Evolutionary conservation across 2,888 invertebrate genomes (phyloP).

Genomic region (Parelbella ahira): DNA sequence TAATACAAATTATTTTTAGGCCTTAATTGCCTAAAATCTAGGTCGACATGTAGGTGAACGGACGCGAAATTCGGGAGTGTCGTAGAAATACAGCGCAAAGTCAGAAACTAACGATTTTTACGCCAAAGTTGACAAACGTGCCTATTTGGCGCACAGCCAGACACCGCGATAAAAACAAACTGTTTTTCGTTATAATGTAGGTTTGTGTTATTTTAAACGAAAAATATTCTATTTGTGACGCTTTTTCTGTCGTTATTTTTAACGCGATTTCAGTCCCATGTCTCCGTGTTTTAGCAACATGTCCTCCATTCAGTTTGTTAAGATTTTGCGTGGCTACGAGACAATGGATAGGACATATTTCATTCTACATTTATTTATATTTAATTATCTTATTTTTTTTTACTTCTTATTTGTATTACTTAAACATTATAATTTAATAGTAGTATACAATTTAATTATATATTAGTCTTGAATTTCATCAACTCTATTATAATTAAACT

Average conservation of each 20-base stretch:
- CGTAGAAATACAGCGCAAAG: slow-evolving; percentile 13
- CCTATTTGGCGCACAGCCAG: slow-evolving; percentile 31
- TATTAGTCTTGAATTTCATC: too few relatives aligned
- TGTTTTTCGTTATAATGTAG: slow-evolving; percentile 13
- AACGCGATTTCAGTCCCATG: too few relatives aligned
- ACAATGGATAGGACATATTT: too few relatives aligned
- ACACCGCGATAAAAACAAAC: slow-evolving; percentile 23
- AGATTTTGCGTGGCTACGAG: too few relatives aligned
- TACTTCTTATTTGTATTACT: too few relatives aligned
- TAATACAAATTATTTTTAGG: slow-evolving; percentile 12
- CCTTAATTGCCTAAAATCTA: slow-evolving; percentile 8
- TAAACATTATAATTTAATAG: too few relatives aligned
- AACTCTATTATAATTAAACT: too few relatives aligned
- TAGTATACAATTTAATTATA: too few relatives aligned
- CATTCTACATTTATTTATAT: too few relatives aligned
- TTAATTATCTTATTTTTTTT: too few relatives aligned
- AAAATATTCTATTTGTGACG: slow-evolving; percentile 19
- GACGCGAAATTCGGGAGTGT: slow-evolving; percentile 16
- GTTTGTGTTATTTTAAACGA: slow-evolving; percentile 20
- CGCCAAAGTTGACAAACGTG: slow-evolving; percentile 31
- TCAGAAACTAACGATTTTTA: slow-evolving; percentile 15
- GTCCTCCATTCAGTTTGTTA: too few relatives aligned
- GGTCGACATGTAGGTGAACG: slow-evolving; percentile 14
- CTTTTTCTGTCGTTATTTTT: slow-evolving; percentile 15
- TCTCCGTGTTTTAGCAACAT: too few relatives aligned